Evolutionary conservation across 2,888 invertebrate genomes (phyloP), one percentile per base, ranked within the genome.

Genomic region (Andricus quercusramuli): DNA sequence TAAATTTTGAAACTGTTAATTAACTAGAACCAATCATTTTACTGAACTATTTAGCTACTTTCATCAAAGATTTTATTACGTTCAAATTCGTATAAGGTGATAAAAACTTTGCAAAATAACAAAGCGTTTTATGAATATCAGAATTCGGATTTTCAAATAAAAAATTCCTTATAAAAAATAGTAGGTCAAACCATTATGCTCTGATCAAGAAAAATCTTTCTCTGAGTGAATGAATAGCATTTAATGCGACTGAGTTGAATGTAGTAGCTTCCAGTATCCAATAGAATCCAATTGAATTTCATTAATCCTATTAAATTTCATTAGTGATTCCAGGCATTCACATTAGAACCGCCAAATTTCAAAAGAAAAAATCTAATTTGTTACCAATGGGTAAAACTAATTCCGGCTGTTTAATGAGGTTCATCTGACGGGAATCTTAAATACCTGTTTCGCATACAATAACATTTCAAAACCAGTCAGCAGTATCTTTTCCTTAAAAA

Each of bases 221-320:
- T n/a, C 51, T 51, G 8, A 51, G 37, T 37, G 37, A 37, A 9
- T 51, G 6, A 51, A 51, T 51, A 51, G 51, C 8, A 51, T 51
- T 68, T 15, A 47, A 68, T 68, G 8, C 8, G 13, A 20, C 47
- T 68, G 22, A 68, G 47, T 68, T 68, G 25, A 68, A 44, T 68
- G 47, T 25, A 25, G 17, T 47, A 25, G 25, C 29, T 68, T 68
- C 20, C 29, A 25, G 47, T 37, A 9, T 70, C 29, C 29, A 25
- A 47, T 44, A 6, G 15, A 32, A 70, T 70, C 51, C 8, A 70
- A 70, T 51, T 70, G 29, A 70, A 44, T 47, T 70, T 51, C 29
- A 47, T 70, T 51, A 29, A 70, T 51, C 51, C 17, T 51, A 47
- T 70, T 32, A 51, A 29, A 70, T 70, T 25, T 9, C 44, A 70